These are phyloP conservation scores for Caretta caretta DNA, from an alignment of 2,113 vertebrate genomes.

Conservation along the genomic window DNA sequence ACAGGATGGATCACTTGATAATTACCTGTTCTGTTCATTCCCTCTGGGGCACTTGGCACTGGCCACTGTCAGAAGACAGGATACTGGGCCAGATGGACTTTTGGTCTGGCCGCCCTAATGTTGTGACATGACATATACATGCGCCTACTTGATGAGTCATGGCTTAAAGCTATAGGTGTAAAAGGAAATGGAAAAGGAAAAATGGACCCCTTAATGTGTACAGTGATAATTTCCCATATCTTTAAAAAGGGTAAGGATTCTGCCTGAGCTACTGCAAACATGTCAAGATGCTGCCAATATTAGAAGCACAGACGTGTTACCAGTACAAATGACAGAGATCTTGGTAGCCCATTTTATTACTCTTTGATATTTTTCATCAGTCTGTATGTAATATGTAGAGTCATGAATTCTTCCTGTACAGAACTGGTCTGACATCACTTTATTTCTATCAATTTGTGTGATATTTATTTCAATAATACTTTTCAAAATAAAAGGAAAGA, in stretches of 20 bases:
- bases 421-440: not conserved
- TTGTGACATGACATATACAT: not conserved
- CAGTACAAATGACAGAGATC: not conserved
- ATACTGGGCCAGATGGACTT: too few relatives aligned
- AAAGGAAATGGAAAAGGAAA: not conserved
- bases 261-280: conserved; percentile 15
- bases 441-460: not conserved
- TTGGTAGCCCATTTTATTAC: not conserved
- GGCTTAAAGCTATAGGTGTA: not conserved
- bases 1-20: too few relatives aligned
- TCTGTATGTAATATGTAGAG: not conserved
- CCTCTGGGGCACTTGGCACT: too few relatives aligned
- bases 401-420: not conserved
- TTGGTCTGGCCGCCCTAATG: too few relatives aligned
- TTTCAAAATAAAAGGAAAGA: not conserved
- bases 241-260: conserved; percentile 8
- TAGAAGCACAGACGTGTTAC: not conserved
- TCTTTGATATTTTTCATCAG: not conserved
- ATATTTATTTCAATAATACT: not conserved
- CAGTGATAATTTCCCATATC: not conserved
- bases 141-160: not conserved
- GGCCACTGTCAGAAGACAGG: too few relatives aligned
- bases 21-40: too few relatives aligned
- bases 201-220: not conserved
- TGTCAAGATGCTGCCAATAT: not conserved